Evolutionary conservation across 2,888 invertebrate genomes (phyloP), one percentile per base, ranked within the genome.

Genomic region (Nomada lathburiana): DNA sequence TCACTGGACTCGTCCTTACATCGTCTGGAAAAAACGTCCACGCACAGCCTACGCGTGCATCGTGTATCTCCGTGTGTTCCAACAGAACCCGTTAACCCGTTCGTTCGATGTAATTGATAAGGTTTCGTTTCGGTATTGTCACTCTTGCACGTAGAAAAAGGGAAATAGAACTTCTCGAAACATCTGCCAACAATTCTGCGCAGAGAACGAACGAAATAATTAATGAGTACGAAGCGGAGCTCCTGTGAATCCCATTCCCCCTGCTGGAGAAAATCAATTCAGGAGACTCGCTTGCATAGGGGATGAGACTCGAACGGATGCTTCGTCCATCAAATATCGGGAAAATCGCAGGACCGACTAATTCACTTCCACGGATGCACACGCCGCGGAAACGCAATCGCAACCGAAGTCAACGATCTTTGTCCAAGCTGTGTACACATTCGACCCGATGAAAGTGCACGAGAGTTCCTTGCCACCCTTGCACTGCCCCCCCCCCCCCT

Each of bases 371-470:
- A 29, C 29, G 29, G 29, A 4, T 29, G n/a, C n/a, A 29, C 29
- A 29, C 29, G 3, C 29, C 5, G 29, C 29, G 29, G 47, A 26
- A 72, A 72, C 13, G 26, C 59, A 79, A 59, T 76, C 69, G 36
- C 36, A 70, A 69, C 36, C 59, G 29, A 64, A 69, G 76, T 53
- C 44, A 26, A 64, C 52, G 79, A 76, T 63, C 76, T 42, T 62
- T 47, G 26, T n/a, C 26, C 23, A n/a, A 20, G 47, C 47, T 47
- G 3, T 13, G 47, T 47, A 47, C 13, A 47, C 47, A 16, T 36
- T 36, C 36, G 7, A 36, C 36, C 42, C 13, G 75, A 79, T 75
- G 63, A 75, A 75, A 79, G 75, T 79, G 75, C 68, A 75, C 29
- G 69, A 53, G 26, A 26, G 16, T 29, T 50, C 52, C 57, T 20